Percentiles rank a stretch among this genome's conserved stretches.
phyloP scores from a whole-genome alignment of 2,888 invertebrate genomes.

The Parnassius glacialis region DNA sequence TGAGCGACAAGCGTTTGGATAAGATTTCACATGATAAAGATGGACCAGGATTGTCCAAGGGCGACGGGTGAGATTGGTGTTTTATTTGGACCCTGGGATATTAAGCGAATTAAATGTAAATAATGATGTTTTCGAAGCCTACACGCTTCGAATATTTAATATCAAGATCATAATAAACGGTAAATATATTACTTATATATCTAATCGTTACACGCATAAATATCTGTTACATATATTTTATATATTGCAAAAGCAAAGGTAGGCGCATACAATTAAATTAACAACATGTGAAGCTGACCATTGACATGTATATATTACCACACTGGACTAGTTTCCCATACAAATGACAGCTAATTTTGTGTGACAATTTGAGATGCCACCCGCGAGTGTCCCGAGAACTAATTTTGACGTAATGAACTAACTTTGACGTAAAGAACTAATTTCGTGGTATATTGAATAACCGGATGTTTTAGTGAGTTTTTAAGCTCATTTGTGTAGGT shows the following conservation, averaged over 20 bases:
- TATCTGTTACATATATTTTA: too few species aligned
- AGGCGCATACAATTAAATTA: neutral
- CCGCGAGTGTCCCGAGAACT: too few species aligned
- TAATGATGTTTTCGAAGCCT: slow-evolving; percentile 38
- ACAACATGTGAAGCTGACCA: too few species aligned
- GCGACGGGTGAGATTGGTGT: slow-evolving; percentile 69
- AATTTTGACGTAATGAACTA: too few species aligned
- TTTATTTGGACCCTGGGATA: slow-evolving; percentile 74
- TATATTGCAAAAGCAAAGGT: neutral
- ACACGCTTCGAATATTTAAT: slow-evolving; percentile 28
- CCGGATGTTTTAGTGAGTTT: too few species aligned
- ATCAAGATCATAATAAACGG: slow-evolving; percentile 3
- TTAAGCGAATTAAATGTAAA: slow-evolving; percentile 37
- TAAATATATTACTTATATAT: slow-evolving; percentile 9
- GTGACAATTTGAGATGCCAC: too few species aligned
- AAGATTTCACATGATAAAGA: slow-evolving; percentile 34
- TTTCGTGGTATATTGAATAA: too few species aligned
- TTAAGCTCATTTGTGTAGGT: too few species aligned
- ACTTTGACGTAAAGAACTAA: too few species aligned
- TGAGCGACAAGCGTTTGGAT: slow-evolving; percentile 7
- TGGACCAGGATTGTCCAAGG: slow-evolving; percentile 73
- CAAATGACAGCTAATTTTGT: too few species aligned
- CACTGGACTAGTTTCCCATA: too few species aligned
- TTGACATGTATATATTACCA: too few species aligned
- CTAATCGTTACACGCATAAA: slow-evolving; percentile 6